Base-by-base conservation (phyloP, 1,140 invertebrate genomes). In the Macrobrachium nipponense region DNA sequence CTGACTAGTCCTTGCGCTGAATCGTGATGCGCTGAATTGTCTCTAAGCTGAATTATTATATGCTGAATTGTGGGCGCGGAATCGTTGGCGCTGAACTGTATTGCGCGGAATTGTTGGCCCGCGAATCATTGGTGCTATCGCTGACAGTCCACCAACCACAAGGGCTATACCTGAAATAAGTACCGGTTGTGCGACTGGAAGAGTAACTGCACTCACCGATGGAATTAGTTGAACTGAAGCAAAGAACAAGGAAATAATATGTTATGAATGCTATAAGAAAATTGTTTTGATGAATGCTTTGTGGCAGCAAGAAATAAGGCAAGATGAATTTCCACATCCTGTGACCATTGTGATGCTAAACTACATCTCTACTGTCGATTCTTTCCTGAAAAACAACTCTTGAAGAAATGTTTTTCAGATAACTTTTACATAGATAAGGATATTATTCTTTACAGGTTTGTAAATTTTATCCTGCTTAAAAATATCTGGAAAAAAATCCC, bases 281-380 rank as follows among this genome's bases (percentile, higher is more conserved):
- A 61, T 84, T 12, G 11, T 12, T 77, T 36, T 62, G 17, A 14
- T 5, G 81, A 70, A 5, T 7, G 60, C 5, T 83, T 10, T 58
- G 27, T 36, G 59, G 81, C 60, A 6, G 51, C 82, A 61, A 80
- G 72, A 73, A 84, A 75, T 72, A 80, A 76, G 58, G 82, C n/a
- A n/a, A n/a, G n/a, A n/a, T n/a, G n/a, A 76, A 59, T 85, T 15
- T 59, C 44, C 12, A 84, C n/a, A 77, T 77, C 59, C 75, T 83
- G 81, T 61, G n/a, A 15, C 27, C 2, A 10, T 2, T 83, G 81
- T 78, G 81, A 83, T 59, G 82, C 64, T n/a, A 59, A 60, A 59
- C 72, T 72, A 73, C 76, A 59, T 20, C 58, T 79, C 44, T 82
- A 66, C 59, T 5, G 79, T 43, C 27, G 10, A 11, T 79, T 68